Base-by-base conservation (phyloP, 2,797 vertebrate genomes). In the Pteropus rufus region DNA sequence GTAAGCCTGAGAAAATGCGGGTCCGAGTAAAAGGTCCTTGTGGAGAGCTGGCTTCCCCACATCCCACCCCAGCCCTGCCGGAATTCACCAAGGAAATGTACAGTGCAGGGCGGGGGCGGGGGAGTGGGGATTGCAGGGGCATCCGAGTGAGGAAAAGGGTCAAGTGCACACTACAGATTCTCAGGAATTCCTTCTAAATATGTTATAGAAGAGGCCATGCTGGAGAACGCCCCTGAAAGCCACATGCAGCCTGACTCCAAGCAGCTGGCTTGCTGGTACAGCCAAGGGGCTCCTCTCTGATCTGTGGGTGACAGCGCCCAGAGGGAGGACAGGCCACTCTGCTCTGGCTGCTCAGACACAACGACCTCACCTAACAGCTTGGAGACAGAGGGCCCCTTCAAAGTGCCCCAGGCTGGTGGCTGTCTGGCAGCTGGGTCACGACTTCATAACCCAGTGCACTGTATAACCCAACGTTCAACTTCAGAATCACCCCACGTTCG, bases 101-200 rank as follows among this genome's bases (percentile, higher is more conserved):
- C 56, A 73, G 21, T 31, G 41, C 0, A 3, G 39, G 9, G 1
- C 4, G 1, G 12, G 1, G 24, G 1, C 2, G 1, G 9, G 0
- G 24, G 8, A 5, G 24, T 24, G n/a, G 24, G 67, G 14, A 18
- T 19, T 4, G 26, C 26, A 12, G 56, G 7, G 34, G 49, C 26
- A 16, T n/a, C 72, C 1, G 2, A 31, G 23, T 5, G 34, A 77
- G 60, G 62, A 34, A 65, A 41, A 62, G 31, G 52, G 34, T 49
- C 21, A 5, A 49, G 23, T 34, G 6, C 46, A 26, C 15, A 4
- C 11, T 65, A 23, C 18, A 34, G 56, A 58, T n/a, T 41, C 21
- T 67, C 49, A 82, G 54, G 58, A 16, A 54, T 77, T 69, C 84
- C n/a, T 49, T 87, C 36, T 49, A 69, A 24, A 2, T 9, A 1